These are phyloP conservation scores for Phrixothrix hirtus DNA, from an alignment of 2,888 invertebrate species.

Conservation along the genomic window DNA sequence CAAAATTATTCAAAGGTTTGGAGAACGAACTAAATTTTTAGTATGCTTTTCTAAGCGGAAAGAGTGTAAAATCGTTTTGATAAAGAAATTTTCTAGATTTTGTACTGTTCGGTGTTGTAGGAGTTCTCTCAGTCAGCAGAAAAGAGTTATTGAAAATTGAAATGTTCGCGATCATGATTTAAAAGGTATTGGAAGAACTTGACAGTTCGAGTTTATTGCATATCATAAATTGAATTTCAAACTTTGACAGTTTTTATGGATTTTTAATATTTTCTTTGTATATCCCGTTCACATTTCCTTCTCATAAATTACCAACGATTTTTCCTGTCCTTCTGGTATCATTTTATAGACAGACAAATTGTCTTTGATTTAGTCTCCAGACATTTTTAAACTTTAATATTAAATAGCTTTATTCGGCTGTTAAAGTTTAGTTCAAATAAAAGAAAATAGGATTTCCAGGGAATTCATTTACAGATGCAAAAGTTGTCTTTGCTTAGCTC, in stretches of 20 bases:
- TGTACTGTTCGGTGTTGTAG: conserved; percentile 9
- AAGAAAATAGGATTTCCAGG: too few species aligned
- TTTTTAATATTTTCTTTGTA: conserved; percentile 38
- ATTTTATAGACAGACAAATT: too few species aligned
- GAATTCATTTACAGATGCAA: too few species aligned
- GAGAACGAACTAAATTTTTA: too few species aligned
- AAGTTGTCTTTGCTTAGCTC: too few species aligned
- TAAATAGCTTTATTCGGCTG: too few species aligned
- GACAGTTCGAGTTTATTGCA: conserved; percentile 33
- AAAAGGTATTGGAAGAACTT: conserved; percentile 25
- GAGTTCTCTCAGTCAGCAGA: conserved; percentile 22
- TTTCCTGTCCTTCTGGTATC: too few species aligned
- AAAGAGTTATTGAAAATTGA: conserved; percentile 31
- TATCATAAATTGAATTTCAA: conserved; percentile 37
- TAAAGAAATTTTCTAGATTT: conserved; percentile 18
- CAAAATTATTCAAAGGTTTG: too few species aligned
- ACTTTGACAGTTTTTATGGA: conserved; percentile 41
- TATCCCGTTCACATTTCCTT: neutral
- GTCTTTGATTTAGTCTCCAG: too few species aligned
- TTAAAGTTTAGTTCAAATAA: too few species aligned
- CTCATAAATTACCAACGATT: neutral
- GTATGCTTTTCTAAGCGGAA: conserved; percentile 9
- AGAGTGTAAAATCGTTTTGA: conserved; percentile 13
- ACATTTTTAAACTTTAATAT: too few species aligned
- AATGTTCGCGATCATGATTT: conserved; percentile 29